Evolutionary conservation across 1,140 invertebrate genomes (phyloP).

Genomic region (Eriocheir sinensis): DNA sequence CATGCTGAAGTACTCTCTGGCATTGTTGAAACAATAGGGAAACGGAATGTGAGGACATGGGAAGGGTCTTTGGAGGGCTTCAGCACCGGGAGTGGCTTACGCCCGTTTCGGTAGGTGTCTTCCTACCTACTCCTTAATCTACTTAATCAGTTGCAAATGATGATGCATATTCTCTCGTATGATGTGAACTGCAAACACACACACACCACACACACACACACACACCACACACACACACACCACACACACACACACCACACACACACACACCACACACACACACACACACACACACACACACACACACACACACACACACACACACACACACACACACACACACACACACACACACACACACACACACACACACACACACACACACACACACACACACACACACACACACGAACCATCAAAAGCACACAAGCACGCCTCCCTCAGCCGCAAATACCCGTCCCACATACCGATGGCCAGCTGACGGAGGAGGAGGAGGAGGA

Average conservation of each 20-base stretch:
- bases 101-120: no score
- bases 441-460: background rate
- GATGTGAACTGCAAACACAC: no score
- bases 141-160: no score
- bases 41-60: no score
- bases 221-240: slow-evolving; percentile 20
- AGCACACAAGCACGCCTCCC: background rate
- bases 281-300: background rate
- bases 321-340: slow-evolving; percentile 40
- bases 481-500: slow-evolving; percentile 17
- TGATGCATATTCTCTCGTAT: no score
- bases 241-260: background rate
- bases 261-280: background rate
- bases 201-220: slow-evolving; percentile 45
- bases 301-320: slow-evolving; percentile 48
- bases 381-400: slow-evolving; percentile 5
- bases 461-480: no score
- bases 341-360: slow-evolving; percentile 46
- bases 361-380: slow-evolving; percentile 44
- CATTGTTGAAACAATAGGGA: no score
- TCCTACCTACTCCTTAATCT: no score
- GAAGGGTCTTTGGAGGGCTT: no score
- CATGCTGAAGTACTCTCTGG: no score
- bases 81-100: no score
- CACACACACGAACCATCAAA: background rate